These are phyloP conservation scores for Aphidius gifuensis DNA, from an alignment of 1,140 invertebrate species.

Conservation along the genomic window DNA sequence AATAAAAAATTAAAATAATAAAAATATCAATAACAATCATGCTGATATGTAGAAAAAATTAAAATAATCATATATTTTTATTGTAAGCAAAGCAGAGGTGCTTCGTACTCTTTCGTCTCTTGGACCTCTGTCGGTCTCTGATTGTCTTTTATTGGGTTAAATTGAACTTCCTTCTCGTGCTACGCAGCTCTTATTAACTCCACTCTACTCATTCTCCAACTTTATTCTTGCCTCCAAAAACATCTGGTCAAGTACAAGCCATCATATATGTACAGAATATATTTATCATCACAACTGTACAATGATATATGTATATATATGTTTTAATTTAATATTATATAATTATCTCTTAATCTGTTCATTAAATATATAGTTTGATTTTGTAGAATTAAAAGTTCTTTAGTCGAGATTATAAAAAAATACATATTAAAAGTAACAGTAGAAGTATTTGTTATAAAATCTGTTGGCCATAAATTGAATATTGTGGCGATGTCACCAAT, in stretches of 20 bases:
- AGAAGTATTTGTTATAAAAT: no score
- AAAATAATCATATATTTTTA: no score
- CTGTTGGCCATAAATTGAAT: constrained; percentile 36
- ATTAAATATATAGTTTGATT: no score
- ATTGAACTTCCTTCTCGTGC: constrained; percentile 58
- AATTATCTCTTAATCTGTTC: no score
- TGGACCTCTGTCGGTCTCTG: constrained; percentile 52
- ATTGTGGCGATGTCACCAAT: constrained; percentile 52
- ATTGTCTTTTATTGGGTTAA: constrained; percentile 58
- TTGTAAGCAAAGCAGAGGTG: constrained; percentile 5
- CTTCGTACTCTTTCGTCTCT: not conserved
- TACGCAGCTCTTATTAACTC: constrained; percentile 56
- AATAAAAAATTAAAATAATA: no score
- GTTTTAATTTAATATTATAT: no score
- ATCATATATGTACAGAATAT: constrained; percentile 44
- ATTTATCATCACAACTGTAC: constrained; percentile 20
- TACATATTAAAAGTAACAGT: no score
- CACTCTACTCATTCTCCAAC: constrained; percentile 48
- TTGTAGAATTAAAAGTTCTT: no score
- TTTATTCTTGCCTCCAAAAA: constrained; percentile 35
- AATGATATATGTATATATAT: no score
- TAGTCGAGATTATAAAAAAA: no score
- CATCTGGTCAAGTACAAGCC: constrained; percentile 33
- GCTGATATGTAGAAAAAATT: no score
- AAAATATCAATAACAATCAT: no score